Evolutionary conservation across 1,140 invertebrate genomes (phyloP), one percentile per base, ranked within the genome.

Genomic region (Ptiloglossa arizonensis): DNA sequence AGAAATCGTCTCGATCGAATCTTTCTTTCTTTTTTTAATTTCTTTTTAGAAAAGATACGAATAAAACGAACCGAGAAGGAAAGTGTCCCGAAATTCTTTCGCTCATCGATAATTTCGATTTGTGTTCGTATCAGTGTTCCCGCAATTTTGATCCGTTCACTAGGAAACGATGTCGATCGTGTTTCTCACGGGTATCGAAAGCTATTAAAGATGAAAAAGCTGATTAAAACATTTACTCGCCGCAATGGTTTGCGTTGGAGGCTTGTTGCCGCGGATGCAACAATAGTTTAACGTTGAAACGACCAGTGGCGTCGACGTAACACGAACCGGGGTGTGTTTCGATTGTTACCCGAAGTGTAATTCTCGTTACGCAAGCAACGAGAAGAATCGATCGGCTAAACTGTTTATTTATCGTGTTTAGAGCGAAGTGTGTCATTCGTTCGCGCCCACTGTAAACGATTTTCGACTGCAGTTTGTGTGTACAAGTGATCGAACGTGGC

Each of bases 291-390:
- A 69, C 9, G 64, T 48, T 24, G 46, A 48, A 75, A 59, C 38
- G 52, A 75, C 72, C 46, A 67, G 2, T 11, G 44, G 19, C 41
- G 54, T 76, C 48, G 73, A 69, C 73, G 73, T 59, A 76, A 76
- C 64, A 0, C 8, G 11, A 2, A 0, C 2, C 73, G 35, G 59
- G 73, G 73, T 76, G 73, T 69, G 73, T 69, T 69, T 15, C 73
- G 64, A 76, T 75, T 67, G 64, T 75, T 41, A 59, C n/a, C n/a
- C 54, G 17, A 1, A 17, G 32, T 15, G n/a, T 22, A 38, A 69
- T 60, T 76, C 73, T 17, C 54, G 73, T 76, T 76, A 48, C 44
- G 73, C 35, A 76, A 76, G 68, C 64, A 54, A 11, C 64, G 29
- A 22, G 6, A 29, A 76, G 64, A 24, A 76, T 76, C 73, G 73